A percentile compares a stretch with the other conserved stretches of the same genome.
These are phyloP conservation scores for Grantiella picta DNA, from an alignment of 2,113 vertebrate species.

Conservation along the genomic window DNA sequence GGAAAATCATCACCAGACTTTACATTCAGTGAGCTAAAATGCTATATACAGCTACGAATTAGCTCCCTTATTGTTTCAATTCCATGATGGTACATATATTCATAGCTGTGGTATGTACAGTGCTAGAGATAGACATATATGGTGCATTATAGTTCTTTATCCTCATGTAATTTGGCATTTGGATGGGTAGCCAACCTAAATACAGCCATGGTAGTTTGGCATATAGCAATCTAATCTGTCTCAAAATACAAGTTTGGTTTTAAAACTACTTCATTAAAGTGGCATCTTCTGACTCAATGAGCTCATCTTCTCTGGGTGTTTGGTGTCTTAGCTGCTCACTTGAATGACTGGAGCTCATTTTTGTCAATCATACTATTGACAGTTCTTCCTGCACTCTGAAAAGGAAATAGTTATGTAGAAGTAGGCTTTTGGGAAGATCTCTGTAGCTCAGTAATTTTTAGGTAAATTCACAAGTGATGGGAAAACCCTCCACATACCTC, in stretches of 20 bases:
- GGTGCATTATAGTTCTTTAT: background rate
- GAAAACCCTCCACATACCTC: background rate
- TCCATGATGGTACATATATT: background rate
- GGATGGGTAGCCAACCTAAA: conserved; percentile 8
- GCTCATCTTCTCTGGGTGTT: background rate
- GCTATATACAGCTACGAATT: conserved; percentile 18
- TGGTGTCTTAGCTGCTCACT: background rate
- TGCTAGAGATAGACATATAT: conserved; percentile 53
- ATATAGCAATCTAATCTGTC: conserved; percentile 5
- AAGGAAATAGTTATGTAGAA: background rate
- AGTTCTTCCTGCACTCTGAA: background rate
- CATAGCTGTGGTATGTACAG: conserved; percentile 45
- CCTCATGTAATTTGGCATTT: background rate
- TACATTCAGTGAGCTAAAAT: background rate
- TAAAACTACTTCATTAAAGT: conserved; percentile 20
- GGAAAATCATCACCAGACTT: background rate
- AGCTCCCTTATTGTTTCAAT: background rate
- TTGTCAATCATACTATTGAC: background rate
- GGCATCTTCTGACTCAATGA: conserved; percentile 17
- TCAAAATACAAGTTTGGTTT: conserved; percentile 8
- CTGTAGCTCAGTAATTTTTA: background rate
- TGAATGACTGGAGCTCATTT: background rate
- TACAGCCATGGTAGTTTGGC: background rate
- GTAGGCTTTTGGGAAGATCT: background rate
- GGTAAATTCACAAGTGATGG: background rate